Percentiles rank a stretch among this genome's conserved stretches.
Conservation (phyloP, 1,140 invertebrate genomes). For the Aphis craccivora region DNA sequence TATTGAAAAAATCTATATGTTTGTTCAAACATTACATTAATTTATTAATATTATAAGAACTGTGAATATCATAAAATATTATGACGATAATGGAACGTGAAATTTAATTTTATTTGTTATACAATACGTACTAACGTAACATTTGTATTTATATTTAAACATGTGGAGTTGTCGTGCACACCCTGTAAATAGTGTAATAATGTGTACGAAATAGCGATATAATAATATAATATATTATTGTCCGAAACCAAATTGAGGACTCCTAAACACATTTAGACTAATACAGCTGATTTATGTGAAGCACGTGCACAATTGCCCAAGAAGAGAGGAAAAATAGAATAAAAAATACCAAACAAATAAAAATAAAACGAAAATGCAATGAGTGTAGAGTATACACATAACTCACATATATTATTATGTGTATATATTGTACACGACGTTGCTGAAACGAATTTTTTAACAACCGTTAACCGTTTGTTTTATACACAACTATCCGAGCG, state of each 20-base stretch:
- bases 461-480: neutral
- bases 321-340: neutral
- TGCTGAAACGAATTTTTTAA: neutral
- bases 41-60: neutral
- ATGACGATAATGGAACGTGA: neutral
- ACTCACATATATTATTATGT: neutral
- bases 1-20: too few relatives aligned
- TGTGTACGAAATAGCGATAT: neutral
- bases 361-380: neutral
- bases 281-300: conserved; percentile 11
- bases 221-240: neutral
- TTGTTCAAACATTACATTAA: neutral
- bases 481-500: neutral
- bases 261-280: neutral
- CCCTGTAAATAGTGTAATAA: neutral
- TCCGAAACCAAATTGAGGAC: neutral
- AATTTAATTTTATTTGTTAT: neutral
- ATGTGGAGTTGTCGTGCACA: neutral
- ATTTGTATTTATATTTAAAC: neutral
- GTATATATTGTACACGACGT: neutral
- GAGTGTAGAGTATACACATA: neutral
- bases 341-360: neutral
- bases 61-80: neutral
- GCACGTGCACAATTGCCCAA: neutral
- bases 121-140: neutral